Percentiles rank a stretch among this genome's conserved stretches.
Evolutionary conservation across 1,140 invertebrate genomes (phyloP).

Genomic region (Pogonomyrmex californicus): DNA sequence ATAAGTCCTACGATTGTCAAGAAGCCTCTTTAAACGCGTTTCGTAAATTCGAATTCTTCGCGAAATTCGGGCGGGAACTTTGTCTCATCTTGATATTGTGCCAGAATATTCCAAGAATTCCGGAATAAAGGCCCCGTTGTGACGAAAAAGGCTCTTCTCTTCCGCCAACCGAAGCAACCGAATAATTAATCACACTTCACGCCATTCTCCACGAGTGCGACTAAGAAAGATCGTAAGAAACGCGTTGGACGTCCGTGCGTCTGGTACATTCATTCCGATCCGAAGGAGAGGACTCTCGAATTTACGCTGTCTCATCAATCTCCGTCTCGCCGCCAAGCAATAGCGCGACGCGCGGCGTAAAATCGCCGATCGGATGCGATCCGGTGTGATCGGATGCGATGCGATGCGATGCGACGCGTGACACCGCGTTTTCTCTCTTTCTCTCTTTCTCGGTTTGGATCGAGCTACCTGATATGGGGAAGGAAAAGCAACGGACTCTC

Average conservation of each 20-base stretch:
- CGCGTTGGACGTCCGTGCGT: neutral
- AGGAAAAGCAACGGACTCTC: constrained; percentile 66
- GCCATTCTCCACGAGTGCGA: constrained; percentile 10
- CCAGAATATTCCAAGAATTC: neutral
- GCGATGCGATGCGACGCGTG: constrained; percentile 18
- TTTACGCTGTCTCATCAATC: constrained; percentile 56
- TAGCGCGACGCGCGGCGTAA: constrained; percentile 43
- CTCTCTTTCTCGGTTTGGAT: constrained; percentile 3
- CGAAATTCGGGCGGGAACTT: neutral
- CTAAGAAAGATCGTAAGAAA: constrained; percentile 23
- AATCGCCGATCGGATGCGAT: constrained; percentile 52
- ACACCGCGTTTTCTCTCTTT: constrained; percentile 30
- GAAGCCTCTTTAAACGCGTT: constrained; percentile 27
- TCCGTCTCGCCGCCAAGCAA: constrained; percentile 9
- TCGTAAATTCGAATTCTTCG: constrained; percentile 34
- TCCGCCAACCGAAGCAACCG: neutral
- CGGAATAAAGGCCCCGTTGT: neutral
- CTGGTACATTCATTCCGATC: constrained; percentile 32
- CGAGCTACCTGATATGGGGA: constrained; percentile 72
- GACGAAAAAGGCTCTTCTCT: neutral
- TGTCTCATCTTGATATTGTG: neutral
- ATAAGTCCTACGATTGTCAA: constrained; percentile 49
- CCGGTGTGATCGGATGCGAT: neutral
- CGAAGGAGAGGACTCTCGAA: constrained; percentile 35
- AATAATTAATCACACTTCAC: constrained; percentile 52